Evolutionary conservation across 2,113 vertebrate species (phyloP), one percentile per base, ranked within the genome.

Genomic region (Malurus melanocephalus): DNA sequence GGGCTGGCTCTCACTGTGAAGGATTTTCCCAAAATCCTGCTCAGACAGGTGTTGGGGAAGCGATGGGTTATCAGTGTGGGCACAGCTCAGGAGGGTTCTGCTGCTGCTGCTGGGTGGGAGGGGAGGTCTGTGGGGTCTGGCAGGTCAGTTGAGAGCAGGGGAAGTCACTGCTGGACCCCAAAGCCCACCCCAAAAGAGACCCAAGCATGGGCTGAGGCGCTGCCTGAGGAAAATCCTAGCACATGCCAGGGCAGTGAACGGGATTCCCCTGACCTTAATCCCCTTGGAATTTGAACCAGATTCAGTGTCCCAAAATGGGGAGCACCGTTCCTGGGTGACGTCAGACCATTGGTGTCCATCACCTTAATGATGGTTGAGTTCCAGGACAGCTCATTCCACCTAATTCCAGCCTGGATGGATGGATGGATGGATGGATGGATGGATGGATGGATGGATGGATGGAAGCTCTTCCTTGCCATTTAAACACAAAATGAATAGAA

Each of bases 231-330:
- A 35, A 10, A 7, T 6, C 57, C 72, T n/a, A 33, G 75, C 52
- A 78, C 85, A 81, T 90, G 62, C 82, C 91, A 79, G 1, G 0
- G 69, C 26, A 20, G 27, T 82, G 85, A 90, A 83, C 4, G 16
- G 64, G n/a, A 21, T 40, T 85, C 27, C 64, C 15, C 72, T 89
- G 90, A 82, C 88, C 92, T 92, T 60, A 92, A 94, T 96, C 87
- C 49, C 59, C 84, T 32, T 83, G 95, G 92, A 90, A 95, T 80
- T 6, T 93, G 87, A 92, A 93, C 90, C 75, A 42, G 68, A 89
- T 94, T 45, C 76, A 26, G 38, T 16, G 18, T 53, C 72, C 80
- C 80, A 56, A 91, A 91, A 56, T 0, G 13, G 57, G 30, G 26
- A 84, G 24, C 51, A 55, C 27, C 9, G 0, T 32, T 55, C 21